Evolutionary conservation across 2,888 invertebrate genomes (phyloP).

Genomic region (Meganola albula): DNA sequence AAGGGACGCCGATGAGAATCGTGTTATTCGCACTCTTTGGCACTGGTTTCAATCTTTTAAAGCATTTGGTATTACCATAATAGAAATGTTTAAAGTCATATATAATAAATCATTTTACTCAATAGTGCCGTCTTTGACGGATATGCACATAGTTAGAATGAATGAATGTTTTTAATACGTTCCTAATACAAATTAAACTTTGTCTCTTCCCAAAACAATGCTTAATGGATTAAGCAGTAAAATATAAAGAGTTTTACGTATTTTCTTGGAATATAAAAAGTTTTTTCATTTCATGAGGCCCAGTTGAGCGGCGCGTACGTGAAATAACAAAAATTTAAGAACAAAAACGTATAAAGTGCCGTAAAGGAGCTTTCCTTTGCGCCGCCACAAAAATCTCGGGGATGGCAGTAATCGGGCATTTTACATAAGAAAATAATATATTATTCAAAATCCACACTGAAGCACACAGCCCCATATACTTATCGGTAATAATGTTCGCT

Average conservation of each 20-base stretch:
- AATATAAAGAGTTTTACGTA: slow-evolving; percentile 24
- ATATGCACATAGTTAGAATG: too few species aligned
- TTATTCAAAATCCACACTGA: slow-evolving; percentile 74
- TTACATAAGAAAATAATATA: slow-evolving; percentile 77
- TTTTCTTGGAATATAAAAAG: slow-evolving; percentile 30
- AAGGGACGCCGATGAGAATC: too few species aligned
- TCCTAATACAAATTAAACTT: too few species aligned
- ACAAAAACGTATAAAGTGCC: slow-evolving; percentile 68
- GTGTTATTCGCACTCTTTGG: too few species aligned
- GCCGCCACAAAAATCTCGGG: slow-evolving; percentile 62
- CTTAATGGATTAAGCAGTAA: slow-evolving; percentile 24
- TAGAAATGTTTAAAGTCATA: too few species aligned
- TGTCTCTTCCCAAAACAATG: too few species aligned
- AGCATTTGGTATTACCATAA: too few species aligned
- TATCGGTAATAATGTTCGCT: slow-evolving; percentile 70
- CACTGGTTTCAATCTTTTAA: too few species aligned
- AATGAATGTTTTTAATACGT: too few species aligned
- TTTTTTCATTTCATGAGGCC: slow-evolving; percentile 43
- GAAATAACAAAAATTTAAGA: slow-evolving; percentile 59
- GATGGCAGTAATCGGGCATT: slow-evolving; percentile 75
- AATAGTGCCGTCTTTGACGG: too few species aligned
- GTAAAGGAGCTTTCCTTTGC: slow-evolving; percentile 69
- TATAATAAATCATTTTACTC: too few species aligned
- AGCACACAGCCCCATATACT: slow-evolving; percentile 66
- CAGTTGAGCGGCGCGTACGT: slow-evolving; percentile 29